These are phyloP conservation scores for Torymus tubicola DNA, from an alignment of 2,888 invertebrate genomes.

Conservation along the genomic window DNA sequence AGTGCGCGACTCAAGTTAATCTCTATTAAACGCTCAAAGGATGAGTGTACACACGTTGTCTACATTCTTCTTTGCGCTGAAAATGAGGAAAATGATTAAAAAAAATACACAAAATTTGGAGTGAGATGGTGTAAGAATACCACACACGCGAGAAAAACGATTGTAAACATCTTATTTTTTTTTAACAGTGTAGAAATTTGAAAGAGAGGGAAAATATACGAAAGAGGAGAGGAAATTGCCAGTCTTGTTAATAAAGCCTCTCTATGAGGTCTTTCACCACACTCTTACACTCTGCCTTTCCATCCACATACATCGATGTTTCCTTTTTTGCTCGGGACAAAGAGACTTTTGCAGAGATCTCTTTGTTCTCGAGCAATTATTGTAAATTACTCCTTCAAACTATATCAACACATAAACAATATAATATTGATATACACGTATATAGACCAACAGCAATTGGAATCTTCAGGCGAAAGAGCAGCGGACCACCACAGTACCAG, in stretches of 20 bases:
- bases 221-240: constrained; percentile 39
- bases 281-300: too few relatives aligned
- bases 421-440: too few relatives aligned
- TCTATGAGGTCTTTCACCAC: constrained; percentile 39
- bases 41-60: constrained; percentile 44
- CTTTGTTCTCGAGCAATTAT: too few relatives aligned
- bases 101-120: constrained; percentile 38
- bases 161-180: constrained; percentile 37
- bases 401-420: too few relatives aligned
- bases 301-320: background rate
- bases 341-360: background rate
- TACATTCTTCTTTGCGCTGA: constrained; percentile 50
- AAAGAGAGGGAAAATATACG: constrained; percentile 40
- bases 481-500: too few relatives aligned
- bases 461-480: too few relatives aligned
- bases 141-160: constrained; percentile 1
- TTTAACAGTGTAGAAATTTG: constrained; percentile 26
- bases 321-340: background rate
- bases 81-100: constrained; percentile 39
- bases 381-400: too few relatives aligned
- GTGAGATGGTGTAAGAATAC: constrained; percentile 13
- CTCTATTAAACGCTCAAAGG: constrained; percentile 42
- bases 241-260: constrained; percentile 19
- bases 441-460: too few relatives aligned
- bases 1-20: constrained; percentile 1